Evolutionary conservation across 2,113 vertebrate genomes (phyloP), one percentile per base, ranked within the genome.

Genomic region (Spermophilus dauricus): DNA sequence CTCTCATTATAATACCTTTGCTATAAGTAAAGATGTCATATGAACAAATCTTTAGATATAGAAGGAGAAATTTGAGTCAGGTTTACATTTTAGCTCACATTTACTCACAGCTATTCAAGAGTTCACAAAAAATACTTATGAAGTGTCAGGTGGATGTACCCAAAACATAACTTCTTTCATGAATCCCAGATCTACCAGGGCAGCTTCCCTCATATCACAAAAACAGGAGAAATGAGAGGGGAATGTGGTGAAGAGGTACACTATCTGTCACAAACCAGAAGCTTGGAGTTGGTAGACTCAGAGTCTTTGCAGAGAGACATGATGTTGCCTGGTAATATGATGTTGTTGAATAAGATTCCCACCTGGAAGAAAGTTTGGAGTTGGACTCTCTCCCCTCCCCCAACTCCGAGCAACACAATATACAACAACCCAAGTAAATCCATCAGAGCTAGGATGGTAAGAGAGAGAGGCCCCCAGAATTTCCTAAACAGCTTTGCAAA

Each of bases 401-500:
- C 4, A 30, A 65, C 78, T 86, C 28, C 89, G 51, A 82, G 61
- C 58, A 51, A 51, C 1, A 0, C 18, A 34, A 20, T 13, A 20
- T 13, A 4, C n/a, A 63, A 53, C 45, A 69, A 75, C 3, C 11
- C 20, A n/a, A 48, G 12, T 26, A 28, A 82, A 45, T 4, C 6
- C 2, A 17, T n/a, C 39, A 42, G 61, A 76, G 69, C 34, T 48
- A 39, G n/a, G 70, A 45, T 37, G 34, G 30, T 28, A 9, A 78
- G 22, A 13, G 3, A 80, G 4, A 13, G 48, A 20, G 45, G 18
- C 3, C 77, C n/a, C 73, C 42, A 34, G 13, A 92, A 37, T 77
- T 91, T 84, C 73, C 69, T 72, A 73, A 89, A 85, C 12, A 75
- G 37, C 32, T 91, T 82, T 65, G 45, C 83, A 95, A 85, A 95